Evolutionary conservation across 2,113 vertebrate genomes (phyloP), one percentile per base, ranked within the genome.

Genomic region (Onychostoma macrolepis): DNA sequence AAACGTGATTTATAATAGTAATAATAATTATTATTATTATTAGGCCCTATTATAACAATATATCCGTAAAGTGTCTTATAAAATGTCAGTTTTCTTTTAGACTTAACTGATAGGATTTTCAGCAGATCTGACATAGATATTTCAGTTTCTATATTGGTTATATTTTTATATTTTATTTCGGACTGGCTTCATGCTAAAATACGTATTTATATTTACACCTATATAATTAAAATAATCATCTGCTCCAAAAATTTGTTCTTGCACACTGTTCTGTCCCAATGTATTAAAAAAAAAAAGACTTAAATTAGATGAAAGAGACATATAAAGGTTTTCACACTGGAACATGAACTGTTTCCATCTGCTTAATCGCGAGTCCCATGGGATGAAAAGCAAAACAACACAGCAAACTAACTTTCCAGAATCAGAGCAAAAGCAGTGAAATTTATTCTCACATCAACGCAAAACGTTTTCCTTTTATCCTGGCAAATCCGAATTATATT

Each of bases 401-500:
- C 65, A 77, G 13, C 15, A 74, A 82, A 50, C 28, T 24, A 67
- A 69, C 80, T 89, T 86, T 88, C 53, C 86, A 91, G 88, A 91
- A 90, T 88, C 89, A 89, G 88, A 87, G 87, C 86, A 90, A 89
- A 87, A 90, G 87, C 84, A 91, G 89, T 86, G 88, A 94, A 95
- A 96, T 96, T 94, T 96, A 96, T 96, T 96, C 89, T 94, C 93
- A 94, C 94, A 95, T 85, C 87, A 92, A 91, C 26, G 92, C 92
- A 92, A 94, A 93, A 87, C 81, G 87, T 91, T 86, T 91, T 28
- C 56, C 86, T 80, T n/a, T 78, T 91, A 89, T 89, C 80, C 93
- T 92, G 93, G 90, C 92, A 94, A 93, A 95, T 96, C 95, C 88
- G 79, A 90, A 93, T 95, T 96, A 94, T 96, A 97, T 98, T 84